Conservation (phyloP, 2,888 invertebrate genomes). For the Trissonchulus sp. region DNA sequence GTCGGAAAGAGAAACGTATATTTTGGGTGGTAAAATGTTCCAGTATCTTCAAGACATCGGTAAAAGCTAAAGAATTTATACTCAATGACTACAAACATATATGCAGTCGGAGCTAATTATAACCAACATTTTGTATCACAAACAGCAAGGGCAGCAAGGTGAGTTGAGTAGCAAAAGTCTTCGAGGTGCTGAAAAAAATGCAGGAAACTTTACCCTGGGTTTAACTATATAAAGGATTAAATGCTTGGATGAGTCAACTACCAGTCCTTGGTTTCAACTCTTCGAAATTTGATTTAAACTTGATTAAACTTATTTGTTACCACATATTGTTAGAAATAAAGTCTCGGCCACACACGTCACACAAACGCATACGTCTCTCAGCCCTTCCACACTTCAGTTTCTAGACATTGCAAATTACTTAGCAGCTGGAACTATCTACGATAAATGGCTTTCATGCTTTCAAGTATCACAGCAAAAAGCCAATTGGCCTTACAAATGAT, state of each 20-base stretch:
- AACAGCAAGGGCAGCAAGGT: no score
- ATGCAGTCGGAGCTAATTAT: no score
- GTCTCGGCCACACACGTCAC: background rate
- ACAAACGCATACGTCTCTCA: background rate
- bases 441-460: background rate
- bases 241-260: background rate
- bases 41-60: background rate
- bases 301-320: conserved; percentile 20
- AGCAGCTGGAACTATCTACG: background rate
- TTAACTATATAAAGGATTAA: background rate
- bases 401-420: conserved; percentile 19
- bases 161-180: no score
- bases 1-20: no score
- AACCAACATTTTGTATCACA: no score
- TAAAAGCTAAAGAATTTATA: background rate
- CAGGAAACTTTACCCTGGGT: no score
- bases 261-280: conserved; percentile 20
- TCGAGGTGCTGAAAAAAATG: no score
- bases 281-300: conserved; percentile 21
- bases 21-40: background rate
- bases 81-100: background rate
- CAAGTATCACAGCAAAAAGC: background rate
- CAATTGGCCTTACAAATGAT: conserved; percentile 18
- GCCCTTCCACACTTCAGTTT: background rate
- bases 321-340: background rate